A percentile compares a stretch with the other conserved stretches of the same genome.
These are phyloP conservation scores for Maconellicoccus hirsutus DNA, from an alignment of 1,140 invertebrate species.

Conservation along the genomic window DNA sequence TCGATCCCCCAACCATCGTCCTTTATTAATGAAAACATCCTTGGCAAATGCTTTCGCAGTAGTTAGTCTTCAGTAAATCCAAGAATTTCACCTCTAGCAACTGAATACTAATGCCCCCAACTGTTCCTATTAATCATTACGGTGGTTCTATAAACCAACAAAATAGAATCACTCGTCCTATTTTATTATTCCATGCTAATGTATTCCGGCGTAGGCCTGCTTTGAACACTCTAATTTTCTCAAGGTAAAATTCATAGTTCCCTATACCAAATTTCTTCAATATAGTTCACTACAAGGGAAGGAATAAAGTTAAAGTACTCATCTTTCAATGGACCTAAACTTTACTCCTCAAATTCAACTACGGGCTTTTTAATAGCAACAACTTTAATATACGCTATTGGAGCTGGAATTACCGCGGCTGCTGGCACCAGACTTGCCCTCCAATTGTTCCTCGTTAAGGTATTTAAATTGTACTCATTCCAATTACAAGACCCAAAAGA, in stretches of 20 bases:
- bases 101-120: constrained; percentile 60
- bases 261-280: too few relatives aligned
- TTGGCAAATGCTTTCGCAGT: constrained; percentile 69
- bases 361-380: constrained; percentile 67
- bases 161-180: constrained; percentile 41
- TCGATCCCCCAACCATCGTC: constrained; percentile 73
- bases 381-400: constrained; percentile 80
- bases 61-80: constrained; percentile 65
- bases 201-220: constrained; percentile 59
- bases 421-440: constrained; percentile 86
- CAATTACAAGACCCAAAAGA: constrained; percentile 66
- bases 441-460: constrained; percentile 64
- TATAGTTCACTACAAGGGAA: too few relatives aligned
- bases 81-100: constrained; percentile 67
- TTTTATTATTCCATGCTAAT: constrained; percentile 71
- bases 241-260: constrained; percentile 59
- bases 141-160: constrained; percentile 52
- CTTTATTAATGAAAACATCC: constrained; percentile 74
- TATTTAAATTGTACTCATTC: constrained; percentile 85
- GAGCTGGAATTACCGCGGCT: constrained; percentile 83
- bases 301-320: too few relatives aligned
- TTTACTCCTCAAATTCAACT: constrained; percentile 57
- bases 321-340: too few relatives aligned
- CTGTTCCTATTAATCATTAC: constrained; percentile 71
- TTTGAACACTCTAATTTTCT: constrained; percentile 77